These are phyloP conservation scores for Galeruca laticollis DNA, from an alignment of 2,888 invertebrate species.

Conservation along the genomic window DNA sequence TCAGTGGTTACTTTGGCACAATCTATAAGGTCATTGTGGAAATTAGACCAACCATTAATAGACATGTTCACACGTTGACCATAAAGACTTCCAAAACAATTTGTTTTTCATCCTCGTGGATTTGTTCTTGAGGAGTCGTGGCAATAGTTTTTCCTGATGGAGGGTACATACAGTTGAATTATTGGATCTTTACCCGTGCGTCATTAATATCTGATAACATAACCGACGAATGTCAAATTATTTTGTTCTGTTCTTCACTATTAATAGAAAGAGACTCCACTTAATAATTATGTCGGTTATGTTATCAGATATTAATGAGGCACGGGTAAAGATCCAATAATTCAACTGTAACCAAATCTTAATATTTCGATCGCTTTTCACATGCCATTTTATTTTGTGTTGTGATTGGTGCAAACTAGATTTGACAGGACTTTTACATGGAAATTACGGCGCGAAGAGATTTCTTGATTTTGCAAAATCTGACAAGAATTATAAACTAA, in stretches of 20 bases:
- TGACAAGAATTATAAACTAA: too few relatives aligned
- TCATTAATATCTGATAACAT: too few relatives aligned
- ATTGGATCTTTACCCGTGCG: too few relatives aligned
- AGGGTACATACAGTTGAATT: not conserved
- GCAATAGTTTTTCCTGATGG: slow-evolving; percentile 31
- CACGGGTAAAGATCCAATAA: too few relatives aligned
- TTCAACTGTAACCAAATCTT: slow-evolving; percentile 26
- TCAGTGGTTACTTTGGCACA: slow-evolving; percentile 39
- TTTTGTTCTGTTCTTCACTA: too few relatives aligned
- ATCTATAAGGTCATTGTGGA: slow-evolving; percentile 42
- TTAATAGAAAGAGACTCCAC: too few relatives aligned
- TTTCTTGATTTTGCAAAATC: not conserved
- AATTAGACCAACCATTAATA: slow-evolving; percentile 43
- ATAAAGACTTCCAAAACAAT: slow-evolving; percentile 22
- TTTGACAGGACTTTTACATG: not conserved
- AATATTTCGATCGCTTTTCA: not conserved
- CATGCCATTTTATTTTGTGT: not conserved
- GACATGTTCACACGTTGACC: slow-evolving; percentile 29
- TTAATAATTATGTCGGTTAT: too few relatives aligned
- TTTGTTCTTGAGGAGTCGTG: slow-evolving; percentile 23
- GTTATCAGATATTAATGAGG: too few relatives aligned
- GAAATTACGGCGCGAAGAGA: not conserved
- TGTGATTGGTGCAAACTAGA: not conserved
- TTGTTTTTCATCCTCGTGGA: slow-evolving; percentile 25
- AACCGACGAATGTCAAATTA: too few relatives aligned